phyloP scores from a whole-genome alignment of 2,888 invertebrate species.

The Agrotis ipsilon region DNA sequence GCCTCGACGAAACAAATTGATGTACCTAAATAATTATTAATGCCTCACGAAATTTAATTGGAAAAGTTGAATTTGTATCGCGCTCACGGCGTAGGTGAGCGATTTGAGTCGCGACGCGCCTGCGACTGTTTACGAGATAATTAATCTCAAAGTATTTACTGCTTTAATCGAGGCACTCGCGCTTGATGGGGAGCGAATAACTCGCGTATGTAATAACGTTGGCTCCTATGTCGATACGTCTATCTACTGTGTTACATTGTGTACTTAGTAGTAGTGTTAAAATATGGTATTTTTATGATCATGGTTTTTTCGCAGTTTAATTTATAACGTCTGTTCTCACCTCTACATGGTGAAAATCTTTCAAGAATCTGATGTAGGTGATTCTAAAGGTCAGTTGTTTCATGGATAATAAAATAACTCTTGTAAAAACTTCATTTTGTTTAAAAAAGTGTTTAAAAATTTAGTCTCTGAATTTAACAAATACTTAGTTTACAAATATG shows the following conservation, averaged over 20 bases:
- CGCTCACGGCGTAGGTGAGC: constrained; percentile 91
- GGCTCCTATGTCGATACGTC: constrained; percentile 75
- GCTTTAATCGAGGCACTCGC: constrained; percentile 90
- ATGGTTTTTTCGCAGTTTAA: constrained; percentile 1
- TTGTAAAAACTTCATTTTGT: too few species aligned
- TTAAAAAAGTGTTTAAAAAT: too few species aligned
- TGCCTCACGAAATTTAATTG: constrained; percentile 92
- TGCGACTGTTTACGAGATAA: constrained; percentile 91
- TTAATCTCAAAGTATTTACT: constrained; percentile 91
- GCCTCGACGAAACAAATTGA: constrained; percentile 90
- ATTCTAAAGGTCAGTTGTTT: too few species aligned
- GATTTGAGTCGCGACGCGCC: constrained; percentile 85
- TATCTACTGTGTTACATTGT: constrained; percentile 53
- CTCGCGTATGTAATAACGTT: constrained; percentile 89
- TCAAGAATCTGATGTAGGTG: too few species aligned
- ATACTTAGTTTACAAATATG: too few species aligned
- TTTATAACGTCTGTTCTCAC: background rate
- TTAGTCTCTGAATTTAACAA: too few species aligned
- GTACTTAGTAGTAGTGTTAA: constrained; percentile 11
- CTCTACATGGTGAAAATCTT: too few species aligned
- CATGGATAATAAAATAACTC: too few species aligned
- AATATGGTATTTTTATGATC: constrained; percentile 10
- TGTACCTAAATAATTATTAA: constrained; percentile 92
- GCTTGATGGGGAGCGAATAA: constrained; percentile 88
- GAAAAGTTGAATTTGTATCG: constrained; percentile 92